Evolutionary conservation across 2,113 vertebrate species (phyloP).

Genomic region (Andinoacara biseriatus): DNA sequence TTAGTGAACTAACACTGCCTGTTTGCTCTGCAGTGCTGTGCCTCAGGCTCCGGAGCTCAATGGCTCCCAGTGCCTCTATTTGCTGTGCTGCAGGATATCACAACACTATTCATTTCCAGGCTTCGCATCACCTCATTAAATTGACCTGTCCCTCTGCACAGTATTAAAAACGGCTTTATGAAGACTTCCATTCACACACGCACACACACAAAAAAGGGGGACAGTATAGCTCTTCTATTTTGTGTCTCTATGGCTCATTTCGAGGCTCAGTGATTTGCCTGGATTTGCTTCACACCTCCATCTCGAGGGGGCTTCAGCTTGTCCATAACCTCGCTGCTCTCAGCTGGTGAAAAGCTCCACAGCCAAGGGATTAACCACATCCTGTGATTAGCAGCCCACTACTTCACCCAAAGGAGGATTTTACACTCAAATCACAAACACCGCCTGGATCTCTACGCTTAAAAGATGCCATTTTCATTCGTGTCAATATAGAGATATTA

Average conservation of each 20-base stretch:
- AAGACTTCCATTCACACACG: conserved; percentile 8
- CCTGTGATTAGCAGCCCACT: conserved; percentile 70
- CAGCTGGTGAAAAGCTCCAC: conserved; percentile 68
- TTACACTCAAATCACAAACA: conserved; percentile 40
- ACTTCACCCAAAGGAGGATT: conserved; percentile 31
- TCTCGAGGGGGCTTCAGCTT: conserved; percentile 56
- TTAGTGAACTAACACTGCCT: conserved; percentile 60
- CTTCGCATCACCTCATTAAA: conserved; percentile 70
- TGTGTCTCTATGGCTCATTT: conserved; percentile 48
- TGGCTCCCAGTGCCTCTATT: conserved; percentile 69
- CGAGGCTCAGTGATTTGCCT: conserved; percentile 54
- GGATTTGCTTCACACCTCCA: conserved; percentile 55
- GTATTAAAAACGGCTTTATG: conserved; percentile 47
- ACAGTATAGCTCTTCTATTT: conserved; percentile 21
- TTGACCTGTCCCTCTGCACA: conserved; percentile 57
- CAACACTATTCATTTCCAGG: conserved; percentile 64
- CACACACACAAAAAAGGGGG: not conserved
- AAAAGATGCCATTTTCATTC: not conserved
- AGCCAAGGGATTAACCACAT: conserved; percentile 70
- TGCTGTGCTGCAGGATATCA: conserved; percentile 61
- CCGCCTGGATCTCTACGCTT: conserved; percentile 1
- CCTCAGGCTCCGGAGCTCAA: conserved; percentile 53
- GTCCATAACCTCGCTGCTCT: conserved; percentile 56
- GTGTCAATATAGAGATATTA: conserved; percentile 7
- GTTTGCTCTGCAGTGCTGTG: conserved; percentile 57